These are phyloP conservation scores for Heliothis virescens DNA, from an alignment of 1,140 invertebrate species.

Conservation along the genomic window DNA sequence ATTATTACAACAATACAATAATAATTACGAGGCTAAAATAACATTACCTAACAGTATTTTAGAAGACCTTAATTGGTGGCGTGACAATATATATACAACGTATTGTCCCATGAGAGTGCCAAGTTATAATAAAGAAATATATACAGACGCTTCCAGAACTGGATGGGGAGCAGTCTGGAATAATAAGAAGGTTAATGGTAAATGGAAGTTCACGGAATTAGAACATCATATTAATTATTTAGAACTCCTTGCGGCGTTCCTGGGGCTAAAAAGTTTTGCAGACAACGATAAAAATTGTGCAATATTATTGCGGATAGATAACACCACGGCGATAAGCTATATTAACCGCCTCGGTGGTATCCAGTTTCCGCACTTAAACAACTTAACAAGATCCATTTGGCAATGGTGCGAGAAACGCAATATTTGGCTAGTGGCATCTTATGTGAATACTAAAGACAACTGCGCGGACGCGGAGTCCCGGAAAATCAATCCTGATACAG, in stretches of 20 bases:
- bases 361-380: slow-evolving; percentile 63
- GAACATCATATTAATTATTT: slow-evolving; percentile 70
- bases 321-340: slow-evolving; percentile 74
- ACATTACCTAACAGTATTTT: not conserved
- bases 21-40: slow-evolving; percentile 49
- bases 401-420: slow-evolving; percentile 71
- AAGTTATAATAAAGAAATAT: slow-evolving; percentile 61
- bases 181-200: slow-evolving; percentile 49
- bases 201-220: not conserved
- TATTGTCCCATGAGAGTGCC: no score
- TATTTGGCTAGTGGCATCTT: slow-evolving; percentile 69
- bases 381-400: slow-evolving; percentile 63
- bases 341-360: slow-evolving; percentile 71
- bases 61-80: no score
- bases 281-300: slow-evolving; percentile 57
- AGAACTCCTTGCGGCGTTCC: slow-evolving; percentile 67
- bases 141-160: slow-evolving; percentile 67
- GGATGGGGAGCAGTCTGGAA: slow-evolving; percentile 70
- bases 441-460: slow-evolving; percentile 70
- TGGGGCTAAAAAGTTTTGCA: slow-evolving; percentile 70
- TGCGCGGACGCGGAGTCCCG: slow-evolving; percentile 58
- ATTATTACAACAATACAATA: slow-evolving; percentile 32
- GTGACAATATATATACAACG: slow-evolving; percentile 52
- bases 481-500: slow-evolving; percentile 56
- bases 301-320: slow-evolving; percentile 70